Conservation (phyloP, 1,140 invertebrate species). For the Drosophila tani region DNA sequence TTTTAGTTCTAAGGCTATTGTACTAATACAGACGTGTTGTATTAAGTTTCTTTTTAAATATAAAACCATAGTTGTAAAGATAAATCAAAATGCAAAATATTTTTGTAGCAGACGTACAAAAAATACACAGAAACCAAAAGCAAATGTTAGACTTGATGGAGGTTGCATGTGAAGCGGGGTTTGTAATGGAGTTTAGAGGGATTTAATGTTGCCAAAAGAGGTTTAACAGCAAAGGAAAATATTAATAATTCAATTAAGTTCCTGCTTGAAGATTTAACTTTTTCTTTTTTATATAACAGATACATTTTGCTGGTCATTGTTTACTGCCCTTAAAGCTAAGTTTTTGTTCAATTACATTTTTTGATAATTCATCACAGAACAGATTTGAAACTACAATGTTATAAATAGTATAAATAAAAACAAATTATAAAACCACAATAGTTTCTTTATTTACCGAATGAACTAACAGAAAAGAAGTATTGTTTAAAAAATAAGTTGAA, state of each 20-base stretch:
- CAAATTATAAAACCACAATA: neutral
- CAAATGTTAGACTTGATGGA: neutral
- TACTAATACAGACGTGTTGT: slow-evolving; percentile 73
- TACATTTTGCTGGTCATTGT: neutral
- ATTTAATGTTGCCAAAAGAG: slow-evolving; percentile 3
- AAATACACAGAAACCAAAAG: slow-evolving; percentile 47
- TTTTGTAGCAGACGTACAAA: slow-evolving; percentile 76
- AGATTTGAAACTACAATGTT: neutral
- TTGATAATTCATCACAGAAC: neutral
- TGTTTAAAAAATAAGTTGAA: too few species aligned
- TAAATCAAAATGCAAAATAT: slow-evolving; percentile 73
- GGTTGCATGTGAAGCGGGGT: too few species aligned
- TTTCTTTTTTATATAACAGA: neutral
- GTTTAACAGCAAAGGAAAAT: neutral
- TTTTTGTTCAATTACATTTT: neutral
- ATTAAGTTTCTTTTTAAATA: slow-evolving; percentile 78
- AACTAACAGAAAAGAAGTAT: too few species aligned
- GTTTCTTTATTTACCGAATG: too few species aligned
- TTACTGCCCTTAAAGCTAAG: slow-evolving; percentile 1
- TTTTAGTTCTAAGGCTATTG: slow-evolving; percentile 73
- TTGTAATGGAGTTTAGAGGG: neutral
- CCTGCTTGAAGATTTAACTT: too few species aligned
- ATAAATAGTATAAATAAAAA: slow-evolving; percentile 6
- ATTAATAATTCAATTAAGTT: too few species aligned
- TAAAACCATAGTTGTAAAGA: slow-evolving; percentile 73